These are phyloP conservation scores for Triops cancriformis DNA, from an alignment of 1,140 invertebrate species.

Conservation along the genomic window DNA sequence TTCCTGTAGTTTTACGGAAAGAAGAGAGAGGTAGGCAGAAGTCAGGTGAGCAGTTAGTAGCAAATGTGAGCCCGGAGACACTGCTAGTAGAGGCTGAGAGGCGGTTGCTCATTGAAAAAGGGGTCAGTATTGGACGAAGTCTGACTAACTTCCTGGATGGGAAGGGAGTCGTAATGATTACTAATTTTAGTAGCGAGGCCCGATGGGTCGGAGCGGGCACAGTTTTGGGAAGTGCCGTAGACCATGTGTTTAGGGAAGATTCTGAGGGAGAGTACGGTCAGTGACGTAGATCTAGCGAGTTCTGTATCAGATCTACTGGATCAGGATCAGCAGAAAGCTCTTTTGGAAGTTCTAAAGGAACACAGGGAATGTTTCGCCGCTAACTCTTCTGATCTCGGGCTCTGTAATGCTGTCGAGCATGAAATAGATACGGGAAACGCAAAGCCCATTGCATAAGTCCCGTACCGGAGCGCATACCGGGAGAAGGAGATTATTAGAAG, in stretches of 20 bases:
- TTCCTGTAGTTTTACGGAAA: no score
- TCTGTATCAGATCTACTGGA: background rate
- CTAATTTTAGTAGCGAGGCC: background rate
- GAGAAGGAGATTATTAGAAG: constrained; percentile 28
- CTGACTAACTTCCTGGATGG: background rate
- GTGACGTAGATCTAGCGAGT: background rate
- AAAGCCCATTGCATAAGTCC: background rate
- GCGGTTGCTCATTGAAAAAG: background rate
- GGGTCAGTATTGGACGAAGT: background rate
- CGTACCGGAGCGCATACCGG: background rate
- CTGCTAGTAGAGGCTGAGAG: background rate
- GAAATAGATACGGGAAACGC: background rate
- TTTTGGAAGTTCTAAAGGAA: background rate
- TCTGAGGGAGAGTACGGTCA: background rate
- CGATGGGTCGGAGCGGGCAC: background rate
- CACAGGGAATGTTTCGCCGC: background rate
- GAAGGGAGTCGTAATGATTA: background rate
- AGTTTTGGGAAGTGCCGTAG: no score
- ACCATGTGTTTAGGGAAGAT: no score
- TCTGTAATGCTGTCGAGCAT: background rate
- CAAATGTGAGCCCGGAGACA: background rate
- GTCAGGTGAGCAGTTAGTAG: no score
- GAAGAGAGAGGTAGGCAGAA: no score
- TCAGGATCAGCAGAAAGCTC: background rate
- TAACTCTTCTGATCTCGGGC: background rate